Base-by-base conservation (phyloP, 1,140 invertebrate species). In the Octopus bimaculoides region DNA sequence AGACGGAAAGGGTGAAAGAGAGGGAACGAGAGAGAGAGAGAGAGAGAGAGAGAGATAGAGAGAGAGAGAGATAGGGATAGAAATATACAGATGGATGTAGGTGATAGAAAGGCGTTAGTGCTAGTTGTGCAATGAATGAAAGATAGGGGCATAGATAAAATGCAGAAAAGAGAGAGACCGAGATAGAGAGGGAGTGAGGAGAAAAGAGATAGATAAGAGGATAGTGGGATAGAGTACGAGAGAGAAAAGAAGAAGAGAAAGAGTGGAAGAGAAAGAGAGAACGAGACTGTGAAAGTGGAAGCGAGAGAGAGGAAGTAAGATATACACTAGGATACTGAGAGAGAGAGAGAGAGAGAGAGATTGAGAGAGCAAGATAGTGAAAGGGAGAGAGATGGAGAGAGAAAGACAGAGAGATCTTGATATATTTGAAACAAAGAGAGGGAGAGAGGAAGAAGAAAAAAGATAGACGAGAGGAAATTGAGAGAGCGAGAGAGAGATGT, bases 361-460 rank as follows among this genome's bases (percentile, higher is more conserved):
- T 69, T 77, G 66, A 79, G 78, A 79, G 69, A 79, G 69, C 77
- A 66, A 79, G 69, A 79, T 71, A 79, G 78, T 77, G 78, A 79
- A 66, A 79, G 78, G 75, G 78, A 79, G 78, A 79, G 78, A 79
- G 78, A 77, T 71, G 75, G 78, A 77, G 7, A 77, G 56, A 61
- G 56, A 61, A 3, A 61, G 56, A 61, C 1, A 61, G 56, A 61
- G 56, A 61, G 56, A 17, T 61, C 9, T 61, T 61, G 3, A 9
- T 61, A 10, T 61, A 61, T 10, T 10, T 9, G 9, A 61, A 17
- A 61, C 26, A 69, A 6, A 69, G 26, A 17, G 5, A 3, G 20
- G 20, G 17, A 17, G 17, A 69, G 66, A 17, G 66, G 8, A 6
- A 69, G 9, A 20, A 69, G 66, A 69, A 14, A 5, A 5, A 14